These are phyloP conservation scores for Ataeniobius toweri DNA, from an alignment of 2,797 vertebrate genomes.

Conservation along the genomic window DNA sequence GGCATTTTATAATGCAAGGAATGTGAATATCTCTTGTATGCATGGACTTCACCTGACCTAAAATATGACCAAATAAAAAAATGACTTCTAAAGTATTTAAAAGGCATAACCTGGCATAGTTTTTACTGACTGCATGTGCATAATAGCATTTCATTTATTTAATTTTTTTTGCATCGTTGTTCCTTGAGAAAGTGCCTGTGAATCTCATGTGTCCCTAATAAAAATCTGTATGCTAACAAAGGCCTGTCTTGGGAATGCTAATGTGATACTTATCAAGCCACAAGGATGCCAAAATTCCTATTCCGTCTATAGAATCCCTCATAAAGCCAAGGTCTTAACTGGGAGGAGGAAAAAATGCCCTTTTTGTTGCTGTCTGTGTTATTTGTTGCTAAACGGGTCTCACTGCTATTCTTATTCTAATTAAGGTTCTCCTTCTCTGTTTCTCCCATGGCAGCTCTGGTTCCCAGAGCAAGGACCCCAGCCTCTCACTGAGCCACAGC, in stretches of 20 bases:
- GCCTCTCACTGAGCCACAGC: conserved; percentile 62
- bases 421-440: conserved; percentile 61
- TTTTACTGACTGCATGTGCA: conserved; percentile 49
- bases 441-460: conserved; percentile 62
- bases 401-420: conserved; percentile 74
- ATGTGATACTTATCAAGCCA: conserved; percentile 49
- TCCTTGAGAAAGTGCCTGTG: conserved; percentile 57
- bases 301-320: conserved; percentile 17
- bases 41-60: background rate
- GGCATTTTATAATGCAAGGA: background rate
- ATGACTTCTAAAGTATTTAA: conserved; percentile 68
- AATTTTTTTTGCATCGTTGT: conserved; percentile 45
- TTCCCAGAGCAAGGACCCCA: conserved; percentile 69
- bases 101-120: conserved; percentile 46
- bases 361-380: conserved; percentile 64
- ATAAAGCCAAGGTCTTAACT: conserved; percentile 34
- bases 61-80: conserved; percentile 21
- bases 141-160: conserved; percentile 59
- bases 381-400: conserved; percentile 62
- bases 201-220: conserved; percentile 59
- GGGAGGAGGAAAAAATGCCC: conserved; percentile 41
- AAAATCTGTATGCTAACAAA: conserved; percentile 59
- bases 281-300: conserved; percentile 40
- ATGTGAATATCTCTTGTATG: background rate
- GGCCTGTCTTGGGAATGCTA: conserved; percentile 53